Evolutionary conservation across 2,797 vertebrate species (phyloP), one percentile per base, ranked within the genome.

Genomic region (Spinibarbus caldwelli): DNA sequence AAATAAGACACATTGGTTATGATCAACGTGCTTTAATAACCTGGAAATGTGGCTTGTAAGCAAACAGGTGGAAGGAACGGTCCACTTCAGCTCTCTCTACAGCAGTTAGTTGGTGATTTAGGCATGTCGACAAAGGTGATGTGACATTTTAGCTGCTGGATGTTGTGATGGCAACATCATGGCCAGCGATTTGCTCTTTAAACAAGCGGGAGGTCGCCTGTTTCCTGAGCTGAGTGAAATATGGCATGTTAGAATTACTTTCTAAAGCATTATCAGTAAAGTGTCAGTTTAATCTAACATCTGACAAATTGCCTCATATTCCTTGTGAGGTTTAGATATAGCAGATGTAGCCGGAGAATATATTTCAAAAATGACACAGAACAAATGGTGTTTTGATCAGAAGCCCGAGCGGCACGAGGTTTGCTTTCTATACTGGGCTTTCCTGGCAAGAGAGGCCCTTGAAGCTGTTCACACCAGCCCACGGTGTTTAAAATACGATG

Each of bases 391-490:
- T 76, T 67, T 67, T 77, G 66, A 78, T 84, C 45, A 45, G 67
- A 31, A 86, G 62, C 38, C 76, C 5, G 3, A 81, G 41, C 29
- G 57, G 23, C 67, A 57, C 38, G 1, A 77, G 73, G 73, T 80
- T 85, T 62, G 70, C 45, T 89, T 85, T 79, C 66, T 11, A 49
- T 86, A 87, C 82, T 87, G 77, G 43, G 64, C 54, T 86, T 86
- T 87, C 52, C 77, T 88, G 68, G 85, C 68, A 80, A 54, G 52
- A 82, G 75, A 83, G 70, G 83, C 64, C 54, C 68, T 82, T 85
- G 83, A 87, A 77, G 72, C 49, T 85, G 57, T 83, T 80, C 64
- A 78, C 78, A 82, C 85, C 83, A 73, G 86, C 49, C 59, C 83
- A 80, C 73, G 5, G 67, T 23, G 21, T 83, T 85, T 87, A 87